Conservation (phyloP, 2,888 invertebrate genomes). For the Tipula confusa region DNA sequence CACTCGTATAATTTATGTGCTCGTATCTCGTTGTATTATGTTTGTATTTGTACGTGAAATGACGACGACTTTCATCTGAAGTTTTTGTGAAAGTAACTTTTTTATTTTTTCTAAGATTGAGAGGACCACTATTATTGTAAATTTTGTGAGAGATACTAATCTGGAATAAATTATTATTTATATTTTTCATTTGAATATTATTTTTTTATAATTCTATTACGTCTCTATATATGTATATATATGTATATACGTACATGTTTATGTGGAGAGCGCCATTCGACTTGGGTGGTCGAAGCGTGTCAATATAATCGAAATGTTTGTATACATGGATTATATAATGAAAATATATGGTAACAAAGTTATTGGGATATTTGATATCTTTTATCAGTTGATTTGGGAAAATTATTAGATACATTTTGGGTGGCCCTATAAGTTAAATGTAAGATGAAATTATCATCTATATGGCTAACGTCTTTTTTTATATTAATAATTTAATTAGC, state of each 20-base stretch:
- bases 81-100: constrained; percentile 1
- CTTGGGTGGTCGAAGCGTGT: constrained; percentile 25
- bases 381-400: background rate
- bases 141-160: constrained; percentile 25
- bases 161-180: constrained; percentile 25
- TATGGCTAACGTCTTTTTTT: too few relatives aligned
- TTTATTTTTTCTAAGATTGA: background rate
- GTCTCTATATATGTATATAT: background rate
- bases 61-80: constrained; percentile 3
- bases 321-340: background rate
- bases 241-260: too few relatives aligned
- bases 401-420: background rate
- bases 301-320: background rate
- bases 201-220: constrained; percentile 7
- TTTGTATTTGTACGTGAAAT: background rate
- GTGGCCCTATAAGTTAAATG: background rate
- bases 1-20: constrained; percentile 6
- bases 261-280: background rate
- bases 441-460: background rate
- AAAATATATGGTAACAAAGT: background rate
- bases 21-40: too few relatives aligned
- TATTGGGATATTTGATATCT: background rate
- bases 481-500: too few relatives aligned
- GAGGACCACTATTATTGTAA: constrained; percentile 16
- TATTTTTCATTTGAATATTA: constrained; percentile 8